Evolutionary conservation across 2,113 vertebrate species (phyloP), one percentile per base, ranked within the genome.

Genomic region (Ctenodactylus gundi): DNA sequence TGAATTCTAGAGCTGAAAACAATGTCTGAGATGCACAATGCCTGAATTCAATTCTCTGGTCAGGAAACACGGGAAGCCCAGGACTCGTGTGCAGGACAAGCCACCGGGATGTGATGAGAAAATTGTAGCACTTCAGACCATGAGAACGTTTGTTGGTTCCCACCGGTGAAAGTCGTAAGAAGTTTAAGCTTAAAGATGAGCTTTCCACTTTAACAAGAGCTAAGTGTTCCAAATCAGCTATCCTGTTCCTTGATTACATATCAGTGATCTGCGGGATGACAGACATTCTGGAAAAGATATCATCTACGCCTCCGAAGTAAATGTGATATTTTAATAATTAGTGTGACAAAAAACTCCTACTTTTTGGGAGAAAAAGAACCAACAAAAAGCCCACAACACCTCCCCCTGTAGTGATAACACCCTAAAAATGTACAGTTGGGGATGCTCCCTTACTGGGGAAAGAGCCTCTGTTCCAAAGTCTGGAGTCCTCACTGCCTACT

Each of bases 211-310:
- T 89, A 36, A 85, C 17, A 91, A 81, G 88, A 85, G 31, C 36
- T 31, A 88, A 75, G 39, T 44, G 36, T 68, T 92, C 53, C 75
- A 94, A 82, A 93, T 77, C 76, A 85, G 85, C 88, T 51, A 62
- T 18, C 58, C 53, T 85, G 39, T 72, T 80, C 64, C 80, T 36
- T 76, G 44, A 68, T 31, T 64, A 65, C 60, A 57, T 81, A 91
- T 92, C 91, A 85, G 80, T 75, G 65, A 81, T 57, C 44, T 23
- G 39, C 49, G 93, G 36, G 62, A 58, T 68, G 36, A 29, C 46
- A 58, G 88, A 75, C 49, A 88, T 39, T 84, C 81, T 58, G 57
- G 41, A 82, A 87, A 91, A 67, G 64, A 90, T 27, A 55, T 20
- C 25, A 80, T 75, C 68, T 60, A 67, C 17, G 41, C 76, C 55